phyloP scores from a whole-genome alignment of 2,888 invertebrate species.

The Acrobasis consociella region DNA sequence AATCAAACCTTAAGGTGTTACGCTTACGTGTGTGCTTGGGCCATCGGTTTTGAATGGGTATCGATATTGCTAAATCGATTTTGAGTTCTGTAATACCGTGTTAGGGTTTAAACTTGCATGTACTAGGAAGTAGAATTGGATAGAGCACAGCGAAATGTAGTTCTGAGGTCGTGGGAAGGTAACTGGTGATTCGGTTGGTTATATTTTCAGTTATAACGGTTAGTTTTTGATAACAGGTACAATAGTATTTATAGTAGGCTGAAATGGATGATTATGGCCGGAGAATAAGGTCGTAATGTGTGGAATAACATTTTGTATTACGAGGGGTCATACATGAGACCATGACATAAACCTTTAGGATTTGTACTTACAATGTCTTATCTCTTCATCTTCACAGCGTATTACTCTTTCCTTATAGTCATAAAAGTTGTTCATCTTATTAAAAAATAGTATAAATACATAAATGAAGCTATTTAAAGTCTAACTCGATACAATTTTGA shows the following conservation, averaged over 20 bases:
- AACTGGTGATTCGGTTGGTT: constrained; percentile 69
- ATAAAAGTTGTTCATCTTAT: too few species aligned
- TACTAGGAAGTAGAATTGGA: constrained; percentile 77
- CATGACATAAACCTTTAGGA: too few species aligned
- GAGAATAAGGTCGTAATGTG: not conserved
- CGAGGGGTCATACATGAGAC: not conserved
- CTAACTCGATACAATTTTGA: too few species aligned
- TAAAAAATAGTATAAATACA: too few species aligned
- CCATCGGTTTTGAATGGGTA: constrained; percentile 72
- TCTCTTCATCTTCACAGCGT: too few species aligned
- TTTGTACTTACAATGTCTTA: too few species aligned
- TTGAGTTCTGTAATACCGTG: constrained; percentile 39
- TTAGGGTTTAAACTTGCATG: constrained; percentile 49
- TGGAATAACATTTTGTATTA: constrained; percentile 21
- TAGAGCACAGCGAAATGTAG: constrained; percentile 75
- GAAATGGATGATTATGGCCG: not conserved
- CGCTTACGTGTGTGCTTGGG: constrained; percentile 62
- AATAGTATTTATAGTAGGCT: constrained; percentile 36
- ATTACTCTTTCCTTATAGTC: too few species aligned
- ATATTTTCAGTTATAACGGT: constrained; percentile 70
- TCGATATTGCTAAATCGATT: constrained; percentile 43
- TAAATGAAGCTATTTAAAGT: too few species aligned
- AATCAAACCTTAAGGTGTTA: constrained; percentile 53
- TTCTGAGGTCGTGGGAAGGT: constrained; percentile 78
- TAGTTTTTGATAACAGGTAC: constrained; percentile 67